A percentile compares a stretch with the other conserved stretches of the same genome.
phyloP scores from a whole-genome alignment of 2,113 vertebrate genomes.

The Sarotherodon lohbergeri region DNA sequence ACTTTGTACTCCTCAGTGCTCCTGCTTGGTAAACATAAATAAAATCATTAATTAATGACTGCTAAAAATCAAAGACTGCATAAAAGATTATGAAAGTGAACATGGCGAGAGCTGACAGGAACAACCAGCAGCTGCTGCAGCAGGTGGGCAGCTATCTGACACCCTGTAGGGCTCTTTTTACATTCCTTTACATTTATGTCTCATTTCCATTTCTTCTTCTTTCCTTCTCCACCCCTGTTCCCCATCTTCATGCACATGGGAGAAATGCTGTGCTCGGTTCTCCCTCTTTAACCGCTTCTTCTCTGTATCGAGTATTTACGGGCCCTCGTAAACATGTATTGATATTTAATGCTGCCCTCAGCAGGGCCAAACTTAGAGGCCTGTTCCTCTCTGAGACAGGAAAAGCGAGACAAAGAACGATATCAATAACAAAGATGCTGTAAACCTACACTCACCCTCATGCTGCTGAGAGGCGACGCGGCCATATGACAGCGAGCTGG shows the following conservation, averaged over 20 bases:
- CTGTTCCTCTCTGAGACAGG: conserved; percentile 14
- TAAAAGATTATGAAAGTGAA: neutral
- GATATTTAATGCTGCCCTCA: conserved; percentile 70
- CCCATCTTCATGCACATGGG: neutral
- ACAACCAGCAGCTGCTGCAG: neutral
- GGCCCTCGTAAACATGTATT: conserved; percentile 67
- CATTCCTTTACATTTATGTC: neutral
- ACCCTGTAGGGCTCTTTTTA: neutral
- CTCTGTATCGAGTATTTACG: conserved; percentile 44
- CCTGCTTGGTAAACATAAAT: neutral
- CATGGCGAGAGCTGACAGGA: neutral
- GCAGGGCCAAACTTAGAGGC: conserved; percentile 38
- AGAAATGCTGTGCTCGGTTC: neutral
- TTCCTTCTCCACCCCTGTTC: neutral
- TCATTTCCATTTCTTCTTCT: neutral
- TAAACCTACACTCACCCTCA: neutral
- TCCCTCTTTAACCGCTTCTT: neutral
- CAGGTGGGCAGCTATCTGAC: conserved; percentile 1
- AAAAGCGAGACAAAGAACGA: conserved; percentile 48
- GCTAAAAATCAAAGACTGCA: neutral
- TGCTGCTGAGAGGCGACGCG: neutral
- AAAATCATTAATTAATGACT: neutral
- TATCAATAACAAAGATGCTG: conserved; percentile 57
- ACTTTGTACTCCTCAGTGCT: neutral
- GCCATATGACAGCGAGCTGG: neutral